These are phyloP conservation scores for Adelphocoris suturalis DNA, from an alignment of 2,888 invertebrate species.

Conservation along the genomic window DNA sequence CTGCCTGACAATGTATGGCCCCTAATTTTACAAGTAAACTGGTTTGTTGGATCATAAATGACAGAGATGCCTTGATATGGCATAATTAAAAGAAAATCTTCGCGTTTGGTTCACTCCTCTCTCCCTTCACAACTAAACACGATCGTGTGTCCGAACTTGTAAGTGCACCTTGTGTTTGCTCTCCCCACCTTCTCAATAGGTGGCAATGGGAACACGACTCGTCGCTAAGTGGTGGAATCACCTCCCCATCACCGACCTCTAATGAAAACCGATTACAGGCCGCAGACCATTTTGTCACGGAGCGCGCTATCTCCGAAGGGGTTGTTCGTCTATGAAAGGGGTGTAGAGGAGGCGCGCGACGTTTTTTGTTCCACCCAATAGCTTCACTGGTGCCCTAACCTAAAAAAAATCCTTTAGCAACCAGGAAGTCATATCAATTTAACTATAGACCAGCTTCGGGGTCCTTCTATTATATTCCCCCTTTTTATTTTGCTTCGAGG, in stretches of 20 bases:
- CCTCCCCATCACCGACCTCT: background rate
- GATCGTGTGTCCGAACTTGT: constrained; percentile 1
- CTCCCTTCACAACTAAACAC: background rate
- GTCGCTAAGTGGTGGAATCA: background rate
- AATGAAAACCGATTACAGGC: constrained; percentile 31
- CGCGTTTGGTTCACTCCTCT: too few species aligned
- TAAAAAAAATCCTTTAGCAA: background rate
- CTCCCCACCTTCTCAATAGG: background rate
- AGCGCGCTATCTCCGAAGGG: background rate
- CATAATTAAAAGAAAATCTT: too few species aligned
- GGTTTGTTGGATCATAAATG: too few species aligned
- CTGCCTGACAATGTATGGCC: too few species aligned
- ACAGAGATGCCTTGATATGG: too few species aligned
- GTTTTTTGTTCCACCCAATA: background rate
- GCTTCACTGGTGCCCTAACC: background rate
- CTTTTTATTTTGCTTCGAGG: constrained; percentile 3
- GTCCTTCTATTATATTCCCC: constrained; percentile 40
- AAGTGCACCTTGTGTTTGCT: background rate
- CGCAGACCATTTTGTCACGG: constrained; percentile 31
- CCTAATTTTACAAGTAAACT: too few species aligned
- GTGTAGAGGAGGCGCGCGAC: background rate
- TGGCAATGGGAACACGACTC: constrained; percentile 1
- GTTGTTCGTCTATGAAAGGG: background rate
- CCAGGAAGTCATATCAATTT: constrained; percentile 64
- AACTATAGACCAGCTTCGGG: constrained; percentile 13